Base-by-base conservation (phyloP, 2,113 vertebrate species). In the Oreochromis spilurus region DNA sequence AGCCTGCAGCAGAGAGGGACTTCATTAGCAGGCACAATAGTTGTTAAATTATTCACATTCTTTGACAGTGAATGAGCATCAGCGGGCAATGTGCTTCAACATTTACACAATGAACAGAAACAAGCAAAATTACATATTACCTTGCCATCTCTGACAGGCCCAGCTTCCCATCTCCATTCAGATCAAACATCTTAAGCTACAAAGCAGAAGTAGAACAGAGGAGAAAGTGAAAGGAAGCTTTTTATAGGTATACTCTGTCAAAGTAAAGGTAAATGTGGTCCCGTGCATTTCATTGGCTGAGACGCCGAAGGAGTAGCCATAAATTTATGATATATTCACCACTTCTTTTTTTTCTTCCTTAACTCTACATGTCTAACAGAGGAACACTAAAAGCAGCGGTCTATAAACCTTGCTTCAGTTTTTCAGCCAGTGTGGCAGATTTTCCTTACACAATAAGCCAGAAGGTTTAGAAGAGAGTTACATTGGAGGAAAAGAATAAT, bases 171-270 rank as follows among this genome's bases (percentile, higher is more conserved):
- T 99, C 99, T 6, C 98, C 98, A 0, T 99, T 99, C 95, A 97
- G 95, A 96, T 99, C 99, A 58, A 99, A 99, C 97, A 99, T 99
- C 86, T 95, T 97, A 72, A 99, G 97, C 98, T 99, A 95, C 87
- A 83, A 91, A 89, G 88, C 17, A 17, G 31, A 50, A 85, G 45
- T 14, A 84, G 65, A 85, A 50, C 82, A 85, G 58, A 87, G 80
- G 53, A 84, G 16, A 58, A 60, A 79, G 17, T 48, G 21, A 87
- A 84, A 81, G 1, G 5, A 54, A 54, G 19, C 11, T 5, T 77
- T 84, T 58, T 85, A 53, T 82, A 85, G 36, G 14, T 53, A 45
- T 40, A 54, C 43, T 52, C 77, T 82, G 82, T 85, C 29, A 72
- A 43, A 62, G 45, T 81, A 31, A 84, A 77, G 79, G 57, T 31